Evolutionary conservation across 2,797 vertebrate genomes (phyloP), one percentile per base, ranked within the genome.

Genomic region (Myotis myotis): DNA sequence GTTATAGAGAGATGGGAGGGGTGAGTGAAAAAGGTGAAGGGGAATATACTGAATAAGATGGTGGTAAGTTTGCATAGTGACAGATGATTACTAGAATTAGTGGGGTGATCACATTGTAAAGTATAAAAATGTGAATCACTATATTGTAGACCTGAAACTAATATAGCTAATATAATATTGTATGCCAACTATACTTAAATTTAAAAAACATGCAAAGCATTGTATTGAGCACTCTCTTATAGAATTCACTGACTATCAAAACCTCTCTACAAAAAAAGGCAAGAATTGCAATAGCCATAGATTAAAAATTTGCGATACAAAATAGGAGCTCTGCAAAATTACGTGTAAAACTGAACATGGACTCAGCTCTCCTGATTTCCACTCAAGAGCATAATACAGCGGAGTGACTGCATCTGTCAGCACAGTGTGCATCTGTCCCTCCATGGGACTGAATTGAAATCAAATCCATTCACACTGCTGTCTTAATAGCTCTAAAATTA

Each of bases 401-500:
- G 64, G 53, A 89, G 36, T 88, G 66, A 79, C 30, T 79, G 11
- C 72, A 66, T 71, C 87, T 93, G 62, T 75, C n/a, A 22, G 74
- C n/a, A 79, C 20, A 83, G 25, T 41, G 10, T 20, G 19, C 36
- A 62, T 91, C 89, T 92, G 83, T 91, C 70, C 49, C 75, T 95
- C 51, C 20, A 81, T 64, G 60, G 79, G 66, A 96, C 20, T 81
- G 62, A 94, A 80, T 20, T 76, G 75, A 87, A 95, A 75, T 53
- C 57, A 89, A 83, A 91, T 86, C 72, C 36, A 7, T 84, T 94
- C 92, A 95, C 41, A 89, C 64, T 76, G 38, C 57, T 90, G 82
- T 82, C 83, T 94, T 94, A 95, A 95, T 76, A 86, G 86, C 66
- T 66, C 22, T 89, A 84, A 94, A 94, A 96, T 81, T 91, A 66